phyloP scores from a whole-genome alignment of 2,113 vertebrate species.

The Syngnathus floridae region DNA sequence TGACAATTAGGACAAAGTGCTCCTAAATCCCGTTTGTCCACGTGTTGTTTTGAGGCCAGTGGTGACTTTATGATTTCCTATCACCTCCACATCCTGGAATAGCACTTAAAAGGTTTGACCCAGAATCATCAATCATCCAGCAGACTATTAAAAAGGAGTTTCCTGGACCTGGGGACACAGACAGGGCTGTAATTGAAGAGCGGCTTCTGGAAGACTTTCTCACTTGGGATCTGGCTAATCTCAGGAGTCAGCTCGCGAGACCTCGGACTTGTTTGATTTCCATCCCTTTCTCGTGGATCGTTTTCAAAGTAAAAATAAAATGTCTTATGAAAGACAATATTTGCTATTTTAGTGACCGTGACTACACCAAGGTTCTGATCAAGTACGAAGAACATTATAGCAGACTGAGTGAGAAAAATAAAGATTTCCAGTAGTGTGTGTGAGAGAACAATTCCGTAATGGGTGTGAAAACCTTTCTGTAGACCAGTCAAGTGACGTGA shows the following conservation, averaged over 20 bases:
- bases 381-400: too few species aligned
- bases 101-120: slow-evolving; percentile 53
- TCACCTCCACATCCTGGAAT: slow-evolving; percentile 40
- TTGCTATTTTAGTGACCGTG: too few species aligned
- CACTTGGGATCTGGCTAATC: slow-evolving; percentile 53
- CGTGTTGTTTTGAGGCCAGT: slow-evolving; percentile 29
- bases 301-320: slow-evolving; percentile 19
- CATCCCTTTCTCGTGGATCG: slow-evolving; percentile 36
- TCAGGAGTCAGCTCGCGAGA: slow-evolving; percentile 51
- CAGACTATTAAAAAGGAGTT: slow-evolving; percentile 41
- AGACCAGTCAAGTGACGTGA: too few species aligned
- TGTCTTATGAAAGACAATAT: background rate
- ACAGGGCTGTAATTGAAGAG: slow-evolving; percentile 15
- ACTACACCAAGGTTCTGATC: too few species aligned
- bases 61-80: slow-evolving; percentile 28
- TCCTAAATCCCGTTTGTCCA: background rate
- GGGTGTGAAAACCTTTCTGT: background rate
- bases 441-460: background rate
- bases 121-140: slow-evolving; percentile 42
- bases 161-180: slow-evolving; percentile 13
- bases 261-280: slow-evolving; percentile 50
- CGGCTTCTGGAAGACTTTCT: slow-evolving; percentile 43
- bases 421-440: background rate
- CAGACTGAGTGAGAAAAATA: background rate
- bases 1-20: background rate